Evolutionary conservation across 2,888 invertebrate species (phyloP).

Genomic region (Portevinia maculata): DNA sequence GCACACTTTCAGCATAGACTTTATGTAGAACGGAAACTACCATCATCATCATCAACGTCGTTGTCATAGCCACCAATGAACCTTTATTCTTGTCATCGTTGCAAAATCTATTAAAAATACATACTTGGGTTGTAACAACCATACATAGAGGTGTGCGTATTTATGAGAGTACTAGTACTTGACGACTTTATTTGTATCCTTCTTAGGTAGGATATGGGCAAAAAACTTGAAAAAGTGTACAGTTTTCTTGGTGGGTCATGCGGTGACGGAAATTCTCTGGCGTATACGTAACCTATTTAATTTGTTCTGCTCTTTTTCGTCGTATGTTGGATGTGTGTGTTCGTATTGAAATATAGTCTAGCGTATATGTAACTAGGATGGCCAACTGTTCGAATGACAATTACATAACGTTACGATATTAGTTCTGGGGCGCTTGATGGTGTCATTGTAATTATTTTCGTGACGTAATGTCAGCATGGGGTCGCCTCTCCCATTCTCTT

Average conservation of each 20-base stretch:
- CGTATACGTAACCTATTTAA: conserved; percentile 33
- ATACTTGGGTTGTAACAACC: conserved; percentile 21
- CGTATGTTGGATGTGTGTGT: not conserved
- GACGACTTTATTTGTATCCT: not conserved
- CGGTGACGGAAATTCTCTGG: conserved; percentile 10
- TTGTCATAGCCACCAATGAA: conserved; percentile 32
- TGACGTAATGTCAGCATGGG: conserved; percentile 9
- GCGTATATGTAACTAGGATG: not conserved
- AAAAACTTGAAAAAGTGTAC: conserved; percentile 23
- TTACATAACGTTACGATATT: conserved; percentile 36
- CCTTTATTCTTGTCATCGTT: conserved; percentile 40
- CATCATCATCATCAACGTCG: conserved; percentile 19
- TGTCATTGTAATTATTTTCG: conserved; percentile 15
- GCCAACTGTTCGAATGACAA: conserved; percentile 2
- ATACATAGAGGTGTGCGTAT: conserved; percentile 26
- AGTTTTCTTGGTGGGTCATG: conserved; percentile 2
- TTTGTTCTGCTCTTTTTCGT: not conserved
- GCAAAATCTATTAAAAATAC: conserved; percentile 43
- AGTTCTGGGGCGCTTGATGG: not conserved
- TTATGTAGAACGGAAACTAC: conserved; percentile 24
- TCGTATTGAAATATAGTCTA: conserved; percentile 13
- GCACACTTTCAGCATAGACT: not conserved
- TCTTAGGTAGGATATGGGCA: not conserved
- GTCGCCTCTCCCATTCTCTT: no score
- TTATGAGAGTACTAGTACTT: not conserved